Base-by-base conservation (phyloP, 2,797 vertebrate genomes). In the Thunnus albacares region DNA sequence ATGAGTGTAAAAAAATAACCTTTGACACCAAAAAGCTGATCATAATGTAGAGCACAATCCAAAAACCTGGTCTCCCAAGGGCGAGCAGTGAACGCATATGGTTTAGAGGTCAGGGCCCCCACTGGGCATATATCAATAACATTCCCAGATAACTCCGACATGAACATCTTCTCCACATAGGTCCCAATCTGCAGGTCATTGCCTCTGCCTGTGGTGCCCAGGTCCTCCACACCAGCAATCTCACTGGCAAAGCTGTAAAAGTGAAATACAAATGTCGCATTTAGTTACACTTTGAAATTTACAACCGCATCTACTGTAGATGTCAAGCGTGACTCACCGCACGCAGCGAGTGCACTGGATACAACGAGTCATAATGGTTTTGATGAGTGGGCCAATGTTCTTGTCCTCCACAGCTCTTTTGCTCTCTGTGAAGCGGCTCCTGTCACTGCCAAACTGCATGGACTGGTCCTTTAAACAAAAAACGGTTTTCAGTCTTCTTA, bases 331-430 rank as follows among this genome's bases (percentile, higher is more conserved):
- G n/a, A 73, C 49, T 93, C 87, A 99, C 98, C 97, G 96, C 86
- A 98, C 97, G 76, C 98, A 99, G 22, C 97, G 96, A 73, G 98
- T 99, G 87, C 98, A 99, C 85, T 99, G 97, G 90, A 99, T 99
- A 84, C 97, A 99, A 49, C 97, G 96, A 15, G 97, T 99, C 98
- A 99, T 99, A 71, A 99, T 98, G n/a, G 98, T 99, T 94, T 99
- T 99, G 62, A 99, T 96, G 69, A 99, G 95, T 0, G 98, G 98
- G 1, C 98, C 98, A 33, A 99, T 96, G 90, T 99, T 99, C 89
- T 99, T 99, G 90, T 99, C 98, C 82, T 99, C 98, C 85, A 99
- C 97, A 20, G 98, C 98, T 89, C 98, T 96, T 88, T 99, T 99
- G 58, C 94, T 90, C 83, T 98, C 98, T 18, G 95, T 95, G 89